Percentiles rank a stretch among this genome's conserved stretches.
Conservation (phyloP, 2,113 vertebrate genomes). For the Chionodraco myersi region DNA sequence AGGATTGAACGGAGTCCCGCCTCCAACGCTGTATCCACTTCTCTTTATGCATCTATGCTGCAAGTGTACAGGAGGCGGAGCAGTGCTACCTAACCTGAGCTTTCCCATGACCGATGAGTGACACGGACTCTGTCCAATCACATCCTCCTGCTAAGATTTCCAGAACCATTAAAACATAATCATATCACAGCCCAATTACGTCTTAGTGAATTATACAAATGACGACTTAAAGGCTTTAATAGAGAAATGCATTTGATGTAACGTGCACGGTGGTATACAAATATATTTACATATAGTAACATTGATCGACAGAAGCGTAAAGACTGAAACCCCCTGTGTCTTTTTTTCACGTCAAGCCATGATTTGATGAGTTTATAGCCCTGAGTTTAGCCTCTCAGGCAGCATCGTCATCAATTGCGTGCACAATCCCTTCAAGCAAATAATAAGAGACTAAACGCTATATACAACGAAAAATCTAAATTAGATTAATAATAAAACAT, state of each 20-base stretch:
- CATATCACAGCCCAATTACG: background rate
- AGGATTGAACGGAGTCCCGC: slow-evolving; percentile 9
- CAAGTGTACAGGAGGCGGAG: slow-evolving; percentile 48
- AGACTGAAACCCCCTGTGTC: background rate
- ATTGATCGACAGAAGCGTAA: background rate
- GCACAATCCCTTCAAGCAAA: background rate
- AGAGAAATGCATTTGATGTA: too few species aligned
- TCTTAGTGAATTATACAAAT: background rate
- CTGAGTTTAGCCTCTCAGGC: slow-evolving; percentile 11
- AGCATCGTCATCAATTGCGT: background rate
- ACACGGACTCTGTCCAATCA: slow-evolving; percentile 43
- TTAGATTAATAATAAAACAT: too few species aligned
- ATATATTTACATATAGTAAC: background rate
- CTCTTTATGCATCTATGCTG: background rate
- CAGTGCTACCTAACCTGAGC: slow-evolving; percentile 53
- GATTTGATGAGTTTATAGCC: accelerated
- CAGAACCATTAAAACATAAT: background rate
- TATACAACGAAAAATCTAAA: background rate
- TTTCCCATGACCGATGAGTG: slow-evolving; percentile 28
- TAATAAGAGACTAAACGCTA: too few species aligned
- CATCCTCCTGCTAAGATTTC: background rate
- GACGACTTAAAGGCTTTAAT: background rate
- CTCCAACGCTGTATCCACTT: too few species aligned
- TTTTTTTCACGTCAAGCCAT: slow-evolving; percentile 6
- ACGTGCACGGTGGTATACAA: background rate